Conservation (phyloP, 1,140 invertebrate genomes). For the Leptestheria dahalacensis region DNA sequence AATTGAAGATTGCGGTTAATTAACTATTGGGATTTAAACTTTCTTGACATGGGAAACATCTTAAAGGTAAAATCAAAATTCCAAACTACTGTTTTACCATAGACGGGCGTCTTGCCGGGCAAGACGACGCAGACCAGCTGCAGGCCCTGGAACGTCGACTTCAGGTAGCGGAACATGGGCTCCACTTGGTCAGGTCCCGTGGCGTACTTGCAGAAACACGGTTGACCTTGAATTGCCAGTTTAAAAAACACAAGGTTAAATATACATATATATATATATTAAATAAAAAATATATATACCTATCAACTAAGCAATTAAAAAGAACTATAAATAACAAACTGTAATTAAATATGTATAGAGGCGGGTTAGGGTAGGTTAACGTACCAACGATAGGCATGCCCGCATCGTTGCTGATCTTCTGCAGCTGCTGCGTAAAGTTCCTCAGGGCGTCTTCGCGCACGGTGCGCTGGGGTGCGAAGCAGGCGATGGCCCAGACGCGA, state of each 20-base stretch:
- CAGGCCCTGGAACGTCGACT: slow-evolving; percentile 84
- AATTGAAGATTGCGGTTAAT: too few relatives aligned
- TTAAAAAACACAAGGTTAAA: background rate
- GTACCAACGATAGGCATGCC: slow-evolving; percentile 95
- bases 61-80: too few relatives aligned
- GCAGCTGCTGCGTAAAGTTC: slow-evolving; percentile 90
- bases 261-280: too few relatives aligned
- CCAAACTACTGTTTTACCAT: too few relatives aligned
- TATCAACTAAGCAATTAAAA: too few relatives aligned
- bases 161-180: slow-evolving; percentile 98
- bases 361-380: background rate
- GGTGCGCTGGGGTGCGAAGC: slow-evolving; percentile 95
- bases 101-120: slow-evolving; percentile 98
- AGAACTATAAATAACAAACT: too few relatives aligned
- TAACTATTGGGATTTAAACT: too few relatives aligned
- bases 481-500: slow-evolving; percentile 97
- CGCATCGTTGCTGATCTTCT: slow-evolving; percentile 98
- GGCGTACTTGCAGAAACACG: slow-evolving; percentile 70
- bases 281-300: too few relatives aligned
- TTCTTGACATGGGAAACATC: too few relatives aligned
- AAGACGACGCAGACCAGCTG: slow-evolving; percentile 96
- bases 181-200: slow-evolving; percentile 98
- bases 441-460: slow-evolving; percentile 90
- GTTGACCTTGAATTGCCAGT: slow-evolving; percentile 15
- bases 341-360: too few relatives aligned